Base-by-base conservation (phyloP, 2,888 invertebrate species). In the Plebejus melissa region DNA sequence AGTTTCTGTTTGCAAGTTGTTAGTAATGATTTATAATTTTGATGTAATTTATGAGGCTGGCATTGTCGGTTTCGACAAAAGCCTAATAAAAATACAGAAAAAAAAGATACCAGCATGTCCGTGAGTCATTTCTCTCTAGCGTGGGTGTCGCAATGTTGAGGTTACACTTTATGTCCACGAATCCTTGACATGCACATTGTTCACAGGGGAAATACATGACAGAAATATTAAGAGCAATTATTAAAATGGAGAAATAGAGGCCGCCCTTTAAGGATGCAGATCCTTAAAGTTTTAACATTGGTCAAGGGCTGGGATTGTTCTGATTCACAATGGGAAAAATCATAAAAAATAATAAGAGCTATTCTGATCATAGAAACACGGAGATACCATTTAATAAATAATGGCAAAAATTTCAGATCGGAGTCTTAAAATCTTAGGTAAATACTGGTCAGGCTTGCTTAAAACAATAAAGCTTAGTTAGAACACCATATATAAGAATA, bases 101-200 rank as follows among this genome's bases (percentile, higher is more conserved):
- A 22, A 22, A 22, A 22, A 32, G 32, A 65, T 13, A 65, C 4
- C 3, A 58, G 2, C 60, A 60, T 11, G 11, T 22, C 28, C 60
- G 36, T 65, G 65, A 65, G 32, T 65, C 65, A 65, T 11, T 28
- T 11, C 32, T 65, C 65, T 65, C 65, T 65, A 65, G 16, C 65
- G 65, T 65, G 65, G 65, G 65, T 65, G 13, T 65, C 36, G 32
- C 32, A 65, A 65, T 65, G 65, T 36, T 65, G 65, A 65, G 65
- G 65, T 13, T 65, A 65, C 32, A 36, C 32, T 32, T 65, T 65
- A 65, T 65, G 65, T 11, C 11, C 32, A 36, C 16, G 32, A 60
- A 65, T 13, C 65, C 32, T 65, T 65, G 65, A 65, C 65, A 65
- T 65, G 65, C 13, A 36, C 65, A 5, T 32, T 65, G 65, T 65